A percentile compares a stretch with the other conserved stretches of the same genome.
Evolutionary conservation across 2,797 vertebrate species (phyloP).

Genomic region (Danionella dracula): DNA sequence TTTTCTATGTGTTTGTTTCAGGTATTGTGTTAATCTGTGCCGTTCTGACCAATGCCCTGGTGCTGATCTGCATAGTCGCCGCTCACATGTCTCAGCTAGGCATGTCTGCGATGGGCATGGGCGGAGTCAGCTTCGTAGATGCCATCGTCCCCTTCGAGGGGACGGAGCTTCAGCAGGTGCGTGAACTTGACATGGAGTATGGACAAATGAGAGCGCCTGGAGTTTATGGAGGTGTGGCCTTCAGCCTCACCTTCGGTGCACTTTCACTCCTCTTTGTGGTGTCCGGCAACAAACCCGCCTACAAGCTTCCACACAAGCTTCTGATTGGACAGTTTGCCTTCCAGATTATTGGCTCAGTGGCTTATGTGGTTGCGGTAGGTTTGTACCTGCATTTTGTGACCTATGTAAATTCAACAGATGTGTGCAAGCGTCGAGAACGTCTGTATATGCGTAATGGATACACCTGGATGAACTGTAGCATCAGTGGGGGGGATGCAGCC

Average conservation of each 20-base stretch:
- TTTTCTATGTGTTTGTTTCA: constrained; percentile 48
- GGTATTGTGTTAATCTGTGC: constrained; percentile 80
- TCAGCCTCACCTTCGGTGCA: constrained; percentile 65
- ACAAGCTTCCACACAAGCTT: constrained; percentile 60
- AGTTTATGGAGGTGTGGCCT: constrained; percentile 75
- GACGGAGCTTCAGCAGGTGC: constrained; percentile 72
- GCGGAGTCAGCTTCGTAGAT: constrained; percentile 66
- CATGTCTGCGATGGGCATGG: constrained; percentile 64
- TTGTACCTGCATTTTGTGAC: constrained; percentile 83
- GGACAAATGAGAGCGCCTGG: constrained; percentile 84
- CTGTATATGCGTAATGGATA: constrained; percentile 81
- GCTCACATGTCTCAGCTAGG: constrained; percentile 74
- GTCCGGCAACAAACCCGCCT: constrained; percentile 70
- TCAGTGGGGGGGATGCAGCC: constrained; percentile 80
- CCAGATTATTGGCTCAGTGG: constrained; percentile 64
- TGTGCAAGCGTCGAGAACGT: constrained; percentile 73
- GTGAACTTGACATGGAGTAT: constrained; percentile 81
- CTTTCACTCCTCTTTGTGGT: constrained; percentile 79
- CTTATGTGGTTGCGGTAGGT: constrained; percentile 74
- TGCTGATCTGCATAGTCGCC: constrained; percentile 78
- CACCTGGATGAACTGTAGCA: constrained; percentile 87
- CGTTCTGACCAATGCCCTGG: constrained; percentile 73
- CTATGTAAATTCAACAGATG: constrained; percentile 78
- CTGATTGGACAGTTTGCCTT: constrained; percentile 73
- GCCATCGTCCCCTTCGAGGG: constrained; percentile 77